phyloP scores from a whole-genome alignment of 2,888 invertebrate genomes.

The Petrophora chlorosata region DNA sequence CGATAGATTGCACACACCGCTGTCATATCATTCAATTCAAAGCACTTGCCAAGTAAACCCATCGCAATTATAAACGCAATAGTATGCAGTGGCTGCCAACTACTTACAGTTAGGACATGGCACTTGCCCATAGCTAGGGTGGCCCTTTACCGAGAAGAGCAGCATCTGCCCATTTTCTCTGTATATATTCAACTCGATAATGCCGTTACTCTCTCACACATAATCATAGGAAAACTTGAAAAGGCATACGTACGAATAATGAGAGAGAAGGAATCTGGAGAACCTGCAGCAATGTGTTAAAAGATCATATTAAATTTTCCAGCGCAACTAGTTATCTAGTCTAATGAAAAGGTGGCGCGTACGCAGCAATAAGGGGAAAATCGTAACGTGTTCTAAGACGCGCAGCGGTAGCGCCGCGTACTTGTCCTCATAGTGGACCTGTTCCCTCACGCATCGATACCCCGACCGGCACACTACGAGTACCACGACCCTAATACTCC shows the following conservation, averaged over 20 bases:
- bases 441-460: slow-evolving; percentile 52
- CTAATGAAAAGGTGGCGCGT: slow-evolving; percentile 52
- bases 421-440: slow-evolving; percentile 45
- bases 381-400: slow-evolving; percentile 47
- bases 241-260: no score
- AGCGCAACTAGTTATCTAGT: slow-evolving; percentile 37
- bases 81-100: slow-evolving; percentile 24
- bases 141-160: slow-evolving; percentile 17
- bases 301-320: slow-evolving; percentile 29
- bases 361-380: slow-evolving; percentile 55
- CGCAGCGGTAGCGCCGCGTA: slow-evolving; percentile 33
- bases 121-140: slow-evolving; percentile 24
- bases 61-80: slow-evolving; percentile 26
- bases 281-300: slow-evolving; percentile 21
- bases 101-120: slow-evolving; percentile 26
- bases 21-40: slow-evolving; percentile 35
- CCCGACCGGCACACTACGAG: slow-evolving; percentile 35
- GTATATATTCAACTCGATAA: background rate
- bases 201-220: no score
- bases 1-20: slow-evolving; percentile 33
- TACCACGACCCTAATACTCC: slow-evolving; percentile 33
- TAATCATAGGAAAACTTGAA: no score
- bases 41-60: slow-evolving; percentile 25
- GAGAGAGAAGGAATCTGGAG: background rate
- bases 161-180: slow-evolving; percentile 23